Percentiles rank a stretch among this genome's conserved stretches.
These are phyloP conservation scores for Heliconius hortense DNA, from an alignment of 2,888 invertebrate genomes.

Conservation along the genomic window DNA sequence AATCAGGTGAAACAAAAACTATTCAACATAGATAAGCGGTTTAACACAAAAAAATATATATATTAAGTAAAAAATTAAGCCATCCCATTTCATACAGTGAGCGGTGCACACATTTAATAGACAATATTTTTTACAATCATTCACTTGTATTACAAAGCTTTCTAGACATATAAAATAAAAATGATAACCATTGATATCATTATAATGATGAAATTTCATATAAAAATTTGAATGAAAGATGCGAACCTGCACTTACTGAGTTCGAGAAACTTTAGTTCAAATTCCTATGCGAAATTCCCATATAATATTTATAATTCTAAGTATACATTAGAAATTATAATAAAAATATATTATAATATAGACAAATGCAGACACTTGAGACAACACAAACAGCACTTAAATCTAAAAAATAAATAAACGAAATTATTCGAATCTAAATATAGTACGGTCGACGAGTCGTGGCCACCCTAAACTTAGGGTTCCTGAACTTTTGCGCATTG, in stretches of 20 bases:
- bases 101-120: conserved; percentile 24
- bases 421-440: conserved; percentile 48
- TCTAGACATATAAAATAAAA: conserved; percentile 38
- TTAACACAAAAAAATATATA: background rate
- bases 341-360: background rate
- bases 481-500: too few relatives aligned
- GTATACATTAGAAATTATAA: background rate
- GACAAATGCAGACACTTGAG: conserved; percentile 36
- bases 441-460: too few relatives aligned
- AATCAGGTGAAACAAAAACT: background rate
- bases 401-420: conserved; percentile 65
- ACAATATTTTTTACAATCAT: background rate
- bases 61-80: conserved; percentile 1
- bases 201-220: background rate
- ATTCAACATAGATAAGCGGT: background rate
- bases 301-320: background rate
- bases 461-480: too few relatives aligned
- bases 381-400: conserved; percentile 64
- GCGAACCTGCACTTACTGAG: background rate
- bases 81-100: conserved; percentile 22
- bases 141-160: background rate
- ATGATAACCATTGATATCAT: conserved; percentile 32
- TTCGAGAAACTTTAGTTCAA: background rate
- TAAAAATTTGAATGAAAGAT: background rate
- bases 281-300: background rate